Evolutionary conservation across 2,888 invertebrate genomes (phyloP), one percentile per base, ranked within the genome.

Genomic region (Drosophila maculinotata): DNA sequence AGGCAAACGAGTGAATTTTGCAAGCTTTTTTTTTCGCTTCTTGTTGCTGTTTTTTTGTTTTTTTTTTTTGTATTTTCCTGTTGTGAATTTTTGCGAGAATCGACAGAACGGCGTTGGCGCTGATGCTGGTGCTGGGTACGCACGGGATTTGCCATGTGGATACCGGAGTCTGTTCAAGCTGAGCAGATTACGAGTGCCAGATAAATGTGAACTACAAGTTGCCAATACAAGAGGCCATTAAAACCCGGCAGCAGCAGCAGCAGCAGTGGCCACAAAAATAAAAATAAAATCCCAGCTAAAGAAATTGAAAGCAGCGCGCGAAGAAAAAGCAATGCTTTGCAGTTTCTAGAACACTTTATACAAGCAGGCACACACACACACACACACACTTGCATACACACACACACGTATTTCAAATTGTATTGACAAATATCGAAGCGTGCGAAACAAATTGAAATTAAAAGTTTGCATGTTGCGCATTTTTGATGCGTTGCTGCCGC

Each of bases 141-240:
- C 78, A 75, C 59, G 69, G 68, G 62, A 59, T 62, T 62, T 68
- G 69, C 70, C 52, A 66, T 73, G 66, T 62, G 76, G 73, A 64
- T 68, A 68, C 59, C 52, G 44, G 58, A 30, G 56, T 25, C 31
- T 47, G 62, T 45, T 35, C 68, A 42, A 54, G 52, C 70, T 66
- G 70, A 59, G 39, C 74, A 89, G 89, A 89, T 89, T 86, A 89
- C 87, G 74, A 84, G 78, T 79, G 73, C 78, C 82, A 87, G 89
- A 89, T 89, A 89, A 89, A 84, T 89, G 77, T 76, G 79, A 87
- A 79, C 80, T 84, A 89, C 89, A 89, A 88, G 89, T 88, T 87
- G 88, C 78, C 81, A 79, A 84, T 87, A 87, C 87, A 84, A 79
- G 87, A 86, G 87, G 87, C 87, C 84, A 85, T 85, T 85, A 85